Evolutionary conservation across 2,888 invertebrate species (phyloP).

Genomic region (Cetonia aurata): DNA sequence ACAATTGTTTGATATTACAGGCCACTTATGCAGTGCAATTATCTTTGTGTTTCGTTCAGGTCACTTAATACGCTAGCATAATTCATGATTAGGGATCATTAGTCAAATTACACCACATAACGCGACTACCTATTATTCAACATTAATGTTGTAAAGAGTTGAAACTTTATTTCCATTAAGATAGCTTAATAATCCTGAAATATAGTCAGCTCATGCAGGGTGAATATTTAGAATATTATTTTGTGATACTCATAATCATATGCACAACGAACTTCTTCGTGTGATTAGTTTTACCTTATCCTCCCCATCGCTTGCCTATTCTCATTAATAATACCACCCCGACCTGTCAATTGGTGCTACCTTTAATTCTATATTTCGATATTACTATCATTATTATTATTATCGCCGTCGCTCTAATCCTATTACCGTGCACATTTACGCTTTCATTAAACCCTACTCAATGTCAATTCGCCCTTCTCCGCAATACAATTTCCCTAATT

Average conservation of each 20-base stretch:
- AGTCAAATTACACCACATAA: too few relatives aligned
- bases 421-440: conserved; percentile 13
- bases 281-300: too few relatives aligned
- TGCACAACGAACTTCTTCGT: too few relatives aligned
- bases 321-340: background rate
- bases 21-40: too few relatives aligned
- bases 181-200: conserved; percentile 24
- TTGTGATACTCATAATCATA: background rate
- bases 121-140: too few relatives aligned
- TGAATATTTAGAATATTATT: conserved; percentile 18
- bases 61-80: too few relatives aligned
- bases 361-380: conserved; percentile 6
- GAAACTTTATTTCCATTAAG: conserved; percentile 37
- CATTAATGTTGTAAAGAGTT: too few relatives aligned
- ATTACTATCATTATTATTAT: conserved; percentile 1
- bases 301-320: too few relatives aligned
- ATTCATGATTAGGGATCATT: too few relatives aligned
- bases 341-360: conserved; percentile 18
- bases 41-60: too few relatives aligned
- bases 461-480: conserved; percentile 20
- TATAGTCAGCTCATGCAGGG: background rate
- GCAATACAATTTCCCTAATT: conserved; percentile 21
- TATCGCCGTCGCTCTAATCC: conserved; percentile 8
- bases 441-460: conserved; percentile 38
- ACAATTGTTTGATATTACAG: too few relatives aligned